Evolutionary conservation across 1,140 invertebrate species (phyloP).

Genomic region (Aradophagus sp.): DNA sequence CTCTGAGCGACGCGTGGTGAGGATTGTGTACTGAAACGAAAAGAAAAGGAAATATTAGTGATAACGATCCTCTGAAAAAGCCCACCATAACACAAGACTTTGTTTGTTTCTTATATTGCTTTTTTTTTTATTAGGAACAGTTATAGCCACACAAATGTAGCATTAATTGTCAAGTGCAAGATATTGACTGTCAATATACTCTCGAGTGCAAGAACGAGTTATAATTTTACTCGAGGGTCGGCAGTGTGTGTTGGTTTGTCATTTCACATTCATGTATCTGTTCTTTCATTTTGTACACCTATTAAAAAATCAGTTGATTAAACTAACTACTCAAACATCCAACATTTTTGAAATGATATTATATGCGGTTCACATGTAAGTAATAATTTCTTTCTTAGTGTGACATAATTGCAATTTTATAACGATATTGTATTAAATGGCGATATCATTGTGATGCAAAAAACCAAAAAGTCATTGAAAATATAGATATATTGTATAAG

Average conservation of each 20-base stretch:
- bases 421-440: not conserved
- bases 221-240: slow-evolving; percentile 27
- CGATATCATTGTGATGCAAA: too few species aligned
- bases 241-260: too few species aligned
- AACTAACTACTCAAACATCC: too few species aligned
- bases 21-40: slow-evolving; percentile 70
- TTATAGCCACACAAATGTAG: slow-evolving; percentile 19
- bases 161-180: slow-evolving; percentile 11
- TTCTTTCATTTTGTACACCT: too few species aligned
- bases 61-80: too few species aligned
- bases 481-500: too few species aligned
- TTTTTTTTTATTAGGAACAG: slow-evolving; percentile 2
- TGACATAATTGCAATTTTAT: not conserved
- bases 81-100: not conserved
- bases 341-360: too few species aligned
- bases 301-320: slow-evolving; percentile 3
- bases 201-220: slow-evolving; percentile 18
- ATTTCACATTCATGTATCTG: too few species aligned
- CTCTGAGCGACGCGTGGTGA: slow-evolving; percentile 68
- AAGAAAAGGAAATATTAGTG: slow-evolving; percentile 26
- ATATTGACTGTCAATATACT: slow-evolving; percentile 5
- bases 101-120: too few species aligned
- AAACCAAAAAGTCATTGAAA: too few species aligned
- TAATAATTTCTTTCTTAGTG: too few species aligned
- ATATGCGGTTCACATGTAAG: too few species aligned